Evolutionary conservation across 2,888 invertebrate genomes (phyloP).

Genomic region (Tryphoninae sp.): DNA sequence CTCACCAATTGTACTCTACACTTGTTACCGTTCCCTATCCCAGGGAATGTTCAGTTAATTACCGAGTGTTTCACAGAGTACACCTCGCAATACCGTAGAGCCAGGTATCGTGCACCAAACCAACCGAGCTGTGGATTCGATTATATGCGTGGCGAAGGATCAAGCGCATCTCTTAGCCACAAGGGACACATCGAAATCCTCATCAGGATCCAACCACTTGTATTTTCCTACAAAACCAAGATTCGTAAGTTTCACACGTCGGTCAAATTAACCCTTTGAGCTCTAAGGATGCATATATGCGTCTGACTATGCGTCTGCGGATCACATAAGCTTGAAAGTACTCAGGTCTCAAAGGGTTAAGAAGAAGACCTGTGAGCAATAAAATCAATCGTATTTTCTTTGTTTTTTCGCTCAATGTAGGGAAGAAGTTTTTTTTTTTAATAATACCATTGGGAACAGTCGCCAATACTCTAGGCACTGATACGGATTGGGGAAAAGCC

Average conservation of each 20-base stretch:
- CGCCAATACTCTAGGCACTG: neutral
- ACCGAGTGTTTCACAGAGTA: conserved; percentile 1
- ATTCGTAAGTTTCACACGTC: too few relatives aligned
- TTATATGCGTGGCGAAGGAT: conserved; percentile 17
- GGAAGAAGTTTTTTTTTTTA: too few relatives aligned
- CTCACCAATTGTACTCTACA: conserved; percentile 10
- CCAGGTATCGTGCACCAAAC: conserved; percentile 4
- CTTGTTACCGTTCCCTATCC: neutral
- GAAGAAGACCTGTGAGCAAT: too few relatives aligned
- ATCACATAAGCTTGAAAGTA: too few relatives aligned
- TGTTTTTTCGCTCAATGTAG: too few relatives aligned
- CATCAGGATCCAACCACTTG: neutral
- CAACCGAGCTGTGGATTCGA: neutral
- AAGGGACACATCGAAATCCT: neutral
- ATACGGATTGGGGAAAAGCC: neutral
- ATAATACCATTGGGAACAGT: too few relatives aligned
- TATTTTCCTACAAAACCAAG: neutral
- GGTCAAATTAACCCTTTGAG: too few relatives aligned
- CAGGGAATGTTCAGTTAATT: conserved; percentile 19
- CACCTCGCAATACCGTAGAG: neutral
- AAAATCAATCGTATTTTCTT: too few relatives aligned
- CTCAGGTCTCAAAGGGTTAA: too few relatives aligned
- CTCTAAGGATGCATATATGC: too few relatives aligned
- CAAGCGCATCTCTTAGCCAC: neutral
- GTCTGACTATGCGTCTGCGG: too few relatives aligned